Base-by-base conservation (phyloP, 2,888 invertebrate genomes). In the Limnephilus rhombicus region DNA sequence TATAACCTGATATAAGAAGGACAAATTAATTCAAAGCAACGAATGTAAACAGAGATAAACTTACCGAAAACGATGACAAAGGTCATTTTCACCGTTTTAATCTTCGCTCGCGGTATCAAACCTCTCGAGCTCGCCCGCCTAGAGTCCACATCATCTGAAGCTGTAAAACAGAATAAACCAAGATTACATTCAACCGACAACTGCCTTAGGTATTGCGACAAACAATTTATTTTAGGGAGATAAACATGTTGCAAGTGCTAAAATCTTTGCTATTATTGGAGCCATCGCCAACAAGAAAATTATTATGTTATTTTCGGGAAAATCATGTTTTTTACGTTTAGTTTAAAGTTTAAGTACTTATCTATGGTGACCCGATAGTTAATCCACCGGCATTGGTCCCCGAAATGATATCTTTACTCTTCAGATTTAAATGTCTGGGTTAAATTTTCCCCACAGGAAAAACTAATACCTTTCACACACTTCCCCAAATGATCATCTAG, bases 71-170 rank as follows among this genome's bases (percentile, higher is more conserved):
- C 99, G 94, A 99, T 99, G 94, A 99, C 99, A 94, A 99, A 98
- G 0, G 99, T 99, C 99, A 99, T 99, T 96, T 99, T 99, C 93
- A 99, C 98, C 29, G 99, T 99, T 96, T 99, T 99, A 94, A 99
- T 98, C 96, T 99, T 99, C 68, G 99, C 99, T 93, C 98, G 97
- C 0, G 99, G 99, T 94, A 99, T 99, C 93, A 99, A 97, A 85
- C 99, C 99, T 89, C 99, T 96, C 41, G 99, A 99, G 95, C 99
- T 99, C 1, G 98, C 98, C 87, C 98, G 96, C 83, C 98, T 96
- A 53, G 97, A 97, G 93, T 97, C 96, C 12, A 96, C 96, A 93
- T 96, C 96, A 92, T 96, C 96, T n/a, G 92, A 92, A 53, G 80
- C 92, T 92, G 91, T 24, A 85, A 91, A 80, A 34, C n/a, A 45